Base-by-base conservation (phyloP, 2,888 invertebrate species). In the Gonocerus acuteangulatus region DNA sequence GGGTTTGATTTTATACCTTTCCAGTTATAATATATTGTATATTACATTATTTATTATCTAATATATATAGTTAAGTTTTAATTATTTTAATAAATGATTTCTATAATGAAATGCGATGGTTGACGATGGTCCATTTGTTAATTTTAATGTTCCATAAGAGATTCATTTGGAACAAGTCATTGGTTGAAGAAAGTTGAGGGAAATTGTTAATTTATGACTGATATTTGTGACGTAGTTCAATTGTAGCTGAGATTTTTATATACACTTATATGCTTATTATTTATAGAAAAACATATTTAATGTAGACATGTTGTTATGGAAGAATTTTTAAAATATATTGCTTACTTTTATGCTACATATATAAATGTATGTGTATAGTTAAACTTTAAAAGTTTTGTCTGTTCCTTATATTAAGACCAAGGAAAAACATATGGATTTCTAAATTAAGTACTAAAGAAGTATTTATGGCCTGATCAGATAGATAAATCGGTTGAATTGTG, bases 391-490 rank as follows among this genome's bases (percentile, higher is more conserved):
- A 32, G 18, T 57, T 57, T 15, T 57, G 44, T 56, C 23, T 56
- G 44, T 44, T 56, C 54, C 54, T 42, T 39, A 44, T 23, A 42
- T 22, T 45, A 56, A 56, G 44, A 56, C 45, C 44, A 56, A 56
- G 45, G 45, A 44, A 56, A 45, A 56, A 56, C 45, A 56, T 56
- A 56, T 54, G 32, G 16, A 15, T 16, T 39, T n/a, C 13, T 22
- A 15, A 39, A n/a, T n/a, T 54, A 54, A 54, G 54, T 19, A 34
- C 23, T 42, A 42, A 42, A 4, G n/a, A 42, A 15, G 18, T 42
- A 42, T 7, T n/a, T 13, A 34, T 34, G 36, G n/a, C n/a, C n/a
- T n/a, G n/a, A n/a, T n/a, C n/a, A n/a, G n/a, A n/a, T n/a, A n/a
- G n/a, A n/a, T n/a, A n/a, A n/a, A n/a, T n/a, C n/a, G n/a, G n/a